Conservation (phyloP, 92 coral and sea anemone genomes). For the Bergia sp. region DNA sequence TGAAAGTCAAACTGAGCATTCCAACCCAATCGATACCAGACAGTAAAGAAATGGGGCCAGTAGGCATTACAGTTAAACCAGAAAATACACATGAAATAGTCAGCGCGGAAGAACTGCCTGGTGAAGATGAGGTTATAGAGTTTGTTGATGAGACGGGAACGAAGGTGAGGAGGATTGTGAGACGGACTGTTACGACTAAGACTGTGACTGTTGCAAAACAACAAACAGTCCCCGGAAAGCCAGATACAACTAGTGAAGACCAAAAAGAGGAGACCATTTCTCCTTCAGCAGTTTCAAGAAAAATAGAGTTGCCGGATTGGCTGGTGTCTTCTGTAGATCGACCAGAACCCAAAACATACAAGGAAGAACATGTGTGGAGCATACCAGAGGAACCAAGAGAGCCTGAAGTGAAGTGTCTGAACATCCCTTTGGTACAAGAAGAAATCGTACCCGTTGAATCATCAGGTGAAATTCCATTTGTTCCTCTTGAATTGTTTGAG, state of each 20-base stretch:
- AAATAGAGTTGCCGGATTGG: constrained; percentile 1
- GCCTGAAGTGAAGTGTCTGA: constrained; percentile 29
- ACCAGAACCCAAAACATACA: neutral
- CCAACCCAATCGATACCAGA: neutral
- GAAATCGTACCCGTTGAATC: constrained; percentile 40
- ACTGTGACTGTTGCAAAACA: neutral
- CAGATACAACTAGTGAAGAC: too few relatives aligned
- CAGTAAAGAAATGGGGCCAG: neutral
- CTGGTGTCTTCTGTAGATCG: neutral
- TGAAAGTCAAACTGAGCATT: neutral
- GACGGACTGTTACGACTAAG: neutral
- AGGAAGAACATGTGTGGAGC: constrained; percentile 31
- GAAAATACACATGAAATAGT: neutral
- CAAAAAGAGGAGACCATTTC: neutral
- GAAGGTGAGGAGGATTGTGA: neutral
- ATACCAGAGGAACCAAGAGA: constrained; percentile 32
- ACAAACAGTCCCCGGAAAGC: neutral
- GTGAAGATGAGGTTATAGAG: constrained; percentile 51
- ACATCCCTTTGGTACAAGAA: constrained; percentile 2
- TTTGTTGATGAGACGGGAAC: neutral
- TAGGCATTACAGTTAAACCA: neutral
- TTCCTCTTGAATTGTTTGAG: constrained; percentile 9
- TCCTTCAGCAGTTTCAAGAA: neutral
- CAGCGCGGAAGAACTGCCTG: constrained; percentile 8
- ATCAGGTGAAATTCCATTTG: neutral